phyloP scores from a whole-genome alignment of 2,888 invertebrate species.

The Nomada hirtipes region DNA sequence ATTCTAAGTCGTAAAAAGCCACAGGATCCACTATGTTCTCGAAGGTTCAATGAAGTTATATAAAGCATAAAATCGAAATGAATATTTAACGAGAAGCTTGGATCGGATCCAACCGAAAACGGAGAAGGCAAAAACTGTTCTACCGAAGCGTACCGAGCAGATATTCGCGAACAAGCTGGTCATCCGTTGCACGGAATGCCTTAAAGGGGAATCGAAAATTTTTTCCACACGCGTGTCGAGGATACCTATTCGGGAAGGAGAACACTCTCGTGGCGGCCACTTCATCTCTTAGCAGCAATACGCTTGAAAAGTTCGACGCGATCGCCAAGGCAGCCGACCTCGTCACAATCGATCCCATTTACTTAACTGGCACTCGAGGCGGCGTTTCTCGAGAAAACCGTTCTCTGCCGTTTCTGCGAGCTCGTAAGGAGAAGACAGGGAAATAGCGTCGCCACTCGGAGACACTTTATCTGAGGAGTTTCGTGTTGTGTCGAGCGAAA shows the following conservation, averaged over 20 bases:
- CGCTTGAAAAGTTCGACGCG: conserved; percentile 63
- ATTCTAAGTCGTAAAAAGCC: too few species aligned
- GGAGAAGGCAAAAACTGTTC: conserved; percentile 60
- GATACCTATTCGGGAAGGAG: conserved; percentile 15
- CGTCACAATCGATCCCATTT: conserved; percentile 68
- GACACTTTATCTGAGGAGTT: conserved; percentile 7
- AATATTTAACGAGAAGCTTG: conserved; percentile 64
- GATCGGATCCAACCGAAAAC: conserved; percentile 40
- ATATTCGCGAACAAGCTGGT: conserved; percentile 20
- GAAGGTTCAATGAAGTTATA: too few species aligned
- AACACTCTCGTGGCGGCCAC: conserved; percentile 36
- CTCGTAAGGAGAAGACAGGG: neutral
- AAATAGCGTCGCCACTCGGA: conserved; percentile 11
- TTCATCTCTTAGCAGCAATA: conserved; percentile 55
- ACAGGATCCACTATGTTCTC: too few species aligned
- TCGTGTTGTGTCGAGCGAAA: neutral
- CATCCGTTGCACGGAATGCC: neutral
- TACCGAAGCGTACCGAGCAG: conserved; percentile 50
- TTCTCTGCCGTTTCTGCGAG: conserved; percentile 24
- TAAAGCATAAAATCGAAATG: conserved; percentile 17
- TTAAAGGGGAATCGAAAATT: neutral
- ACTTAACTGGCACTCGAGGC: conserved; percentile 67
- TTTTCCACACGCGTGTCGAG: neutral
- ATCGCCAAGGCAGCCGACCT: conserved; percentile 54
- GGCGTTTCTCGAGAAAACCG: conserved; percentile 36